These are phyloP conservation scores for Saccostrea glomerata DNA, from an alignment of 1,140 invertebrate species.

Conservation along the genomic window DNA sequence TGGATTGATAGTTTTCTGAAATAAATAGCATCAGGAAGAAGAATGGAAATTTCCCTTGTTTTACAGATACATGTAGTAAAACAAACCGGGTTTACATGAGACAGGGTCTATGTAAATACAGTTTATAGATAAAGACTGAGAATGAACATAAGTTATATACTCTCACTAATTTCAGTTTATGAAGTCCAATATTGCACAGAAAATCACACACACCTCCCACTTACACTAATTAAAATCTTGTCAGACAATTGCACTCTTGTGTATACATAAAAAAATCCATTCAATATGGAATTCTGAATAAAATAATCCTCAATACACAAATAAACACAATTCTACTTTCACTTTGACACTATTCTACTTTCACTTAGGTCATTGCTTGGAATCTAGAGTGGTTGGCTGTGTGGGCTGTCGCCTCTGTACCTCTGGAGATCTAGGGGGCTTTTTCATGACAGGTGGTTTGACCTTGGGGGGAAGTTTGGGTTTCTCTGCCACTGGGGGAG, in stretches of 20 bases:
- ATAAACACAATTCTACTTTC: not conserved
- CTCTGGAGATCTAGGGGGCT: conserved; percentile 81
- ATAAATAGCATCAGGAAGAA: not conserved
- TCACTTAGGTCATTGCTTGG: not conserved
- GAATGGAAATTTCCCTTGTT: not conserved
- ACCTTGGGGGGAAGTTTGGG: conserved; percentile 87
- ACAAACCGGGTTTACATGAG: not conserved
- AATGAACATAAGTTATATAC: not conserved
- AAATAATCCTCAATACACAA: conserved; percentile 19
- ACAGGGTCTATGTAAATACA: not conserved
- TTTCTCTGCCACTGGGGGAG: conserved; percentile 76
- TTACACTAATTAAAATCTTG: not conserved
- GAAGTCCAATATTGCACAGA: conserved; percentile 22
- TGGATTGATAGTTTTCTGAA: too few relatives aligned
- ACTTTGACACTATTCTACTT: not conserved
- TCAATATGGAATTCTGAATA: conserved; percentile 10
- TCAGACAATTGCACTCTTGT: conserved; percentile 14
- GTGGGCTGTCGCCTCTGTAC: conserved; percentile 56
- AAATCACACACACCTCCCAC: not conserved
- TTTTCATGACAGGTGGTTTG: conserved; percentile 87
- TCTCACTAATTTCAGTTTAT: not conserved
- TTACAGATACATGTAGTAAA: not conserved
- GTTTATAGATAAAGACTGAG: not conserved
- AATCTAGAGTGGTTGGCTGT: conserved; percentile 24
- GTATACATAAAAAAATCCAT: conserved; percentile 14